Base-by-base conservation (phyloP, 2,888 invertebrate genomes). In the Andrena flavipes region DNA sequence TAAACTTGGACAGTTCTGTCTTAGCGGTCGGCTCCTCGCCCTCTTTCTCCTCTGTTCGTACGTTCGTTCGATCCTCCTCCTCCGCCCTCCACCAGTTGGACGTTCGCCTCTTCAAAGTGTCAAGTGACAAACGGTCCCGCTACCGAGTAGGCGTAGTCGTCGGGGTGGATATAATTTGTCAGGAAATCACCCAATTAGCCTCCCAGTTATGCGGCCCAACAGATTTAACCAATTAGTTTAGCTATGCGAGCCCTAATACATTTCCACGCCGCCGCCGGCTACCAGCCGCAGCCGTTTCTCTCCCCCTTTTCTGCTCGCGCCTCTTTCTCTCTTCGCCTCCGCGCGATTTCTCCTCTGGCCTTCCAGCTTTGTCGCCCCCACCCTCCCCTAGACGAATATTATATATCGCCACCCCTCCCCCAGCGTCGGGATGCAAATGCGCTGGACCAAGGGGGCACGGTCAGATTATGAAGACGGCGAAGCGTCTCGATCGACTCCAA, bases 121-220 rank as follows among this genome's bases (percentile, higher is more conserved):
- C 93, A 93, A 93, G 93, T 94, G 93, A 93, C 93, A 93, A 93
- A 92, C 93, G 93, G 91, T 92, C 92, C 91, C 92, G 91, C 91
- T 90, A 91, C 88, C 91, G 90, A 91, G 92, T 91, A 91, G 92
- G 92, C 92, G 92, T 92, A 91, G 89, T 92, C 89, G 92, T 92
- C 92, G 91, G 91, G 92, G 91, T 92, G 91, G 93, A 93, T 93
- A 93, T 94, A 94, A 94, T 94, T 93, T 94, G 93, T 94, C 93
- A 94, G 93, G 92, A 93, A 93, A 94, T 94, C 93, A 94, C 93
- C 94, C 93, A 93, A 94, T 94, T 94, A 94, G 94, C 93, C 94
- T 93, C 90, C 92, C 92, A 92, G 93, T 93, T 94, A 94, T 94
- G 94, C 92, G 93, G 92, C 92, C 93, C 93, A 92, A 93, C 94